Conservation (phyloP, 2,888 invertebrate genomes). For the Drosophila peninsularis region DNA sequence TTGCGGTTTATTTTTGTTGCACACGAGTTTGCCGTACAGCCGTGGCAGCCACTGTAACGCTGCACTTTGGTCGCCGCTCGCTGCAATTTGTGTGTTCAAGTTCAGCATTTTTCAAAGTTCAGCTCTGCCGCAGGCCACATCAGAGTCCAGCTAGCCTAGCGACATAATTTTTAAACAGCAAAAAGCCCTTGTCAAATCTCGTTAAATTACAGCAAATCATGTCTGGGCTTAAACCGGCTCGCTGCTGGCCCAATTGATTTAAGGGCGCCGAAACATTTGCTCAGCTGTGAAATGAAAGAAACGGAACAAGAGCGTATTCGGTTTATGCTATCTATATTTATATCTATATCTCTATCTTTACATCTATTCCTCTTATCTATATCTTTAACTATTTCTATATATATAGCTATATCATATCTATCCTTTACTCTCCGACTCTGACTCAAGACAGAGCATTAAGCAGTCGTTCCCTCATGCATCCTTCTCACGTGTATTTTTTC, state of each 20-base stretch:
- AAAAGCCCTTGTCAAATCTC: not conserved
- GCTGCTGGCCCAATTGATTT: constrained; percentile 13
- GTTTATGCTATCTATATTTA: not conserved
- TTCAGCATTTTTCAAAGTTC: constrained; percentile 43
- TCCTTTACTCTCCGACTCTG: not conserved
- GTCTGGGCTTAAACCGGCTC: constrained; percentile 2
- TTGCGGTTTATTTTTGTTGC: constrained; percentile 51
- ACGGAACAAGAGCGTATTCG: not conserved
- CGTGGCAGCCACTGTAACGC: constrained; percentile 47
- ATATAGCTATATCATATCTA: not conserved
- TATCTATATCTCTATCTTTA: too few relatives aligned
- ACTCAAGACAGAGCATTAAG: constrained; percentile 2
- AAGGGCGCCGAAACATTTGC: not conserved
- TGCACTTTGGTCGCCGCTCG: constrained; percentile 63
- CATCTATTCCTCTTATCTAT: too few relatives aligned
- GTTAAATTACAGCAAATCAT: constrained; percentile 25
- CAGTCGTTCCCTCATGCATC: not conserved
- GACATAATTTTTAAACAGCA: constrained; percentile 20
- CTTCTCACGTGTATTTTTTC: not conserved
- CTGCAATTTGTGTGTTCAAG: constrained; percentile 42
- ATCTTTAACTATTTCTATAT: not conserved
- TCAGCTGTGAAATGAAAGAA: not conserved
- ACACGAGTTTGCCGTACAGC: constrained; percentile 60
- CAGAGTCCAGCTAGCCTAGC: constrained; percentile 34
- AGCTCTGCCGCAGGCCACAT: constrained; percentile 29